These are phyloP conservation scores for Rhabdomys dilectus DNA, from an alignment of 2,113 vertebrate genomes.

Conservation along the genomic window DNA sequence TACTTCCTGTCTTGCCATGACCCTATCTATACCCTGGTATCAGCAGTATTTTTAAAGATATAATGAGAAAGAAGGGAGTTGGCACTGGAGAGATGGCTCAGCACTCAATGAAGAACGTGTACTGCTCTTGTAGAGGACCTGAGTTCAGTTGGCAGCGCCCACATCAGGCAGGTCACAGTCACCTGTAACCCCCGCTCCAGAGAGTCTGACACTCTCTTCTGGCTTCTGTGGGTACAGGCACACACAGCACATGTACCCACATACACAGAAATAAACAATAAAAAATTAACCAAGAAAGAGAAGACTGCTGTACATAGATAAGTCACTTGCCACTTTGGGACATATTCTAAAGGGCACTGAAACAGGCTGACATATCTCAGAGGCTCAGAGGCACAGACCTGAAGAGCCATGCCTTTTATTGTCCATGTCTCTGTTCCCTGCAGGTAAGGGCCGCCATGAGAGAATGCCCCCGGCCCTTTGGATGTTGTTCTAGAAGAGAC, in stretches of 20 bases:
- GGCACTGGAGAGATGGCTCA: neutral
- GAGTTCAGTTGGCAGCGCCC: neutral
- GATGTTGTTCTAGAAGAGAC: neutral
- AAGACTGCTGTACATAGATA: neutral
- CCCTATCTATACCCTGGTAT: neutral
- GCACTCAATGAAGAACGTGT: neutral
- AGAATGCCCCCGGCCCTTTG: neutral
- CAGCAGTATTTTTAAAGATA: fast-evolving
- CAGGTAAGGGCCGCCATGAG: neutral
- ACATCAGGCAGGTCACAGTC: neutral
- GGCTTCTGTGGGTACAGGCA: neutral
- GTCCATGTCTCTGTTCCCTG: neutral
- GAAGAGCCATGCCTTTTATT: fast-evolving
- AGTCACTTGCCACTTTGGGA: neutral
- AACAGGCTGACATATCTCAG: neutral
- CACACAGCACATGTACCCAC: neutral
- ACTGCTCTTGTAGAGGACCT: neutral
- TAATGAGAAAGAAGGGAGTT: fast-evolving
- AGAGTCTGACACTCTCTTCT: neutral
- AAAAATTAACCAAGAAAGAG: neutral
- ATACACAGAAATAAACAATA: neutral
- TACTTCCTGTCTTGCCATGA: neutral
- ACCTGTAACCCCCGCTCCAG: neutral
- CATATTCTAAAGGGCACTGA: neutral
- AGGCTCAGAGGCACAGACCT: neutral